phyloP scores from a whole-genome alignment of 2,888 invertebrate species.

The Eristalinus sepulchralis region DNA sequence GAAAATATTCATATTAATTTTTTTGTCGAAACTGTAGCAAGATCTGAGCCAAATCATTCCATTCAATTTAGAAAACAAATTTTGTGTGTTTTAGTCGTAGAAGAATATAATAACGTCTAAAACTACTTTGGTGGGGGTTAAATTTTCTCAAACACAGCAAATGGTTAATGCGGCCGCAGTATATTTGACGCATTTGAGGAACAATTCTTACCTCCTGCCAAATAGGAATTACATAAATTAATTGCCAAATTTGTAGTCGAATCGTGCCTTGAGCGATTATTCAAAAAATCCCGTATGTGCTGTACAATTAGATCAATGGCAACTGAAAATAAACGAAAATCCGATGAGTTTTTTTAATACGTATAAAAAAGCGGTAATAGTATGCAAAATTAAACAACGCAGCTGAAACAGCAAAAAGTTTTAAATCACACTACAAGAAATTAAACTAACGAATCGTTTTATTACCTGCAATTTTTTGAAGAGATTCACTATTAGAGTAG shows the following conservation, averaged over 20 bases:
- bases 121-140: conserved; percentile 23
- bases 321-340: conserved; percentile 84
- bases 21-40: no score
- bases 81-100: neutral
- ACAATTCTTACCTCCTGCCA: conserved; percentile 73
- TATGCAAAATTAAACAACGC: conserved; percentile 16
- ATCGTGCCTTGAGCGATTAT: conserved; percentile 81
- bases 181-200: conserved; percentile 36
- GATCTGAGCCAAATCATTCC: no score
- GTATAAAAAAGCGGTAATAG: neutral
- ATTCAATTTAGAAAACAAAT: neutral
- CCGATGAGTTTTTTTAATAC: neutral
- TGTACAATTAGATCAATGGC: conserved; percentile 98
- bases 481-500: conserved; percentile 8
- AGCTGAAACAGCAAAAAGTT: conserved; percentile 20
- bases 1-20: no score
- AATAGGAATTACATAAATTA: conserved; percentile 74
- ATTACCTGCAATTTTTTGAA: conserved; percentile 46
- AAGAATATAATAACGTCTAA: neutral
- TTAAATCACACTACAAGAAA: conserved; percentile 44
- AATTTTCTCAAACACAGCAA: conserved; percentile 31
- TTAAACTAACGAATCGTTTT: conserved; percentile 50
- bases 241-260: conserved; percentile 77
- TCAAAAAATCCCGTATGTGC: conserved; percentile 95
- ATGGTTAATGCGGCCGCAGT: conserved; percentile 62